Evolutionary conservation across 1,140 invertebrate genomes (phyloP), one percentile per base, ranked within the genome.

Genomic region (Hyles euphorbiae): DNA sequence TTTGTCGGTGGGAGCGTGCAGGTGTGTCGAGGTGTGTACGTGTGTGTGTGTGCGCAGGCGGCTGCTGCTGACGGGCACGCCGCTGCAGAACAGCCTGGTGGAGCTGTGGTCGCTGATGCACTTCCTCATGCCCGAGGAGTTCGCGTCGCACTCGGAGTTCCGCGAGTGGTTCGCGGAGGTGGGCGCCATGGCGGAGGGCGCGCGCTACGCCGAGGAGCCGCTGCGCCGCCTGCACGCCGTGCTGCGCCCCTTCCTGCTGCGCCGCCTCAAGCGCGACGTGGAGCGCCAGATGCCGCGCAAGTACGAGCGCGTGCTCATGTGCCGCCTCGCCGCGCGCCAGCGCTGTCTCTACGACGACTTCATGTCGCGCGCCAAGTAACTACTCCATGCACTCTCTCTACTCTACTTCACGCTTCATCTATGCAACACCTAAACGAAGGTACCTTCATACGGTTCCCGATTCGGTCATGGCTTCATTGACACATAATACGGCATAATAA

Each of bases 41-140:
- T 12, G 6, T 5, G 4, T 53, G 46, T 67, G 60, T 90, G 82
- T 22, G 22, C 22, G 45, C 79, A 96, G 97, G 65, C 93, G 99
- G 48, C 90, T 99, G 46, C 90, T 99, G 51, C 90, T 99, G 65
- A 99, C 99, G 49, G 99, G 99, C 65, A 99, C 99, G 40, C 99
- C 99, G 34, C 91, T 99, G 59, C 99, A 99, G 90, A 99, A 99
- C 87, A 98, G 97, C 89, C 89, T 99, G 58, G 98, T 99, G 97
- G 99, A 99, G 90, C 90, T 99, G 55, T 99, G 99, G 99, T 99
- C 99, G 4, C 88, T 99, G 9, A 99, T 99, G 98, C 98, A 99
- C 91, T 99, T 99, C 90, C 92, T 99, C 6, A 99, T 99, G 99
- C 99, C 99, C 48, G 95, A 98, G 90, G 96, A 99, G 59, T 99